These are phyloP conservation scores for Sinocyclocheilus rhinocerous DNA, from an alignment of 2,113 vertebrate species.

Conservation along the genomic window DNA sequence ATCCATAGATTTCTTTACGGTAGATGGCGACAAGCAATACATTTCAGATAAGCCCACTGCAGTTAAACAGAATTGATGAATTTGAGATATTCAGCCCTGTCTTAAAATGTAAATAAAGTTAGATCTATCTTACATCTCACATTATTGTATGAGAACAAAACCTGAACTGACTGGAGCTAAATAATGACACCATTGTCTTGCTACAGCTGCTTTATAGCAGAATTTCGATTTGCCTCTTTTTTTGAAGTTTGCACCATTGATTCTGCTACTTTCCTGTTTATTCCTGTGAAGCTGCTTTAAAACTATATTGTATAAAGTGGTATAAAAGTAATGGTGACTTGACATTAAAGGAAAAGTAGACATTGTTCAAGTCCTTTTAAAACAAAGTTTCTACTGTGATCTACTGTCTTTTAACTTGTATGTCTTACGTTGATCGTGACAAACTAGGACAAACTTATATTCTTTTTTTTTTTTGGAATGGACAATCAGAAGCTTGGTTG, in stretches of 20 bases:
- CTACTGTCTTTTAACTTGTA: not conserved
- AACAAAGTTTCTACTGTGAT: not conserved
- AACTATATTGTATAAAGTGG: too few species aligned
- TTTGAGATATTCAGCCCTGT: not conserved
- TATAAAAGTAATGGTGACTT: too few species aligned
- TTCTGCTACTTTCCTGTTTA: too few species aligned
- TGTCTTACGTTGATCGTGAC: not conserved
- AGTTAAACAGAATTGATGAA: not conserved
- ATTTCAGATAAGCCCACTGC: not conserved
- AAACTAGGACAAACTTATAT: not conserved
- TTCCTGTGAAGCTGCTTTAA: too few species aligned
- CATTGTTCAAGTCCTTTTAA: not conserved
- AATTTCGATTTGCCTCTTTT: too few species aligned
- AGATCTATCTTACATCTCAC: not conserved
- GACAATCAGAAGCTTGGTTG: too few species aligned
- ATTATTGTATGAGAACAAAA: not conserved
- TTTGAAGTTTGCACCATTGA: too few species aligned
- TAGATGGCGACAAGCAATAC: too few species aligned
- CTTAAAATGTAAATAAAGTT: not conserved
- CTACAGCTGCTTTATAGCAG: too few species aligned
- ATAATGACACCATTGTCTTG: too few species aligned
- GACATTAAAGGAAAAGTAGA: not conserved
- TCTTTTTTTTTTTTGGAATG: too few species aligned
- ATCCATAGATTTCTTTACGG: not conserved
- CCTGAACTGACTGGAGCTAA: too few species aligned